A percentile compares a stretch with the other conserved stretches of the same genome.
Conservation (phyloP, 2,888 invertebrate species). For the Drosophila suboccidentalis region DNA sequence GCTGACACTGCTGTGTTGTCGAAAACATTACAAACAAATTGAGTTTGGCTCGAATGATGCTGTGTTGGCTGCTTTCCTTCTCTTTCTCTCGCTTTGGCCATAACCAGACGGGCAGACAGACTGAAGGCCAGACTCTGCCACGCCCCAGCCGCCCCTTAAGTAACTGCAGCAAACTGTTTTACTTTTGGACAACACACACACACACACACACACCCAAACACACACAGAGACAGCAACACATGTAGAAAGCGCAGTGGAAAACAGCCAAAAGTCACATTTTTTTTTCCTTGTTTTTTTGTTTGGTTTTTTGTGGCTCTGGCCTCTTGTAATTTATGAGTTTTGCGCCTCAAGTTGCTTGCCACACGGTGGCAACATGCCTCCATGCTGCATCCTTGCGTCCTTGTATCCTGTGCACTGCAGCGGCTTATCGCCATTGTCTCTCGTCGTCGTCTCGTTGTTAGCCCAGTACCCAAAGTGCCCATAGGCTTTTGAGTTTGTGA, state of each 20-base stretch:
- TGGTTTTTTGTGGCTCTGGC: slow-evolving; percentile 30
- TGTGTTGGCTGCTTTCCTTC: slow-evolving; percentile 12
- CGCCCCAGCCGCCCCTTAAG: slow-evolving; percentile 67
- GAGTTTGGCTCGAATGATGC: slow-evolving; percentile 78
- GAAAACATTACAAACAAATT: slow-evolving; percentile 73
- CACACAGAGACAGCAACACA: neutral
- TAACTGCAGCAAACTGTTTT: slow-evolving; percentile 78
- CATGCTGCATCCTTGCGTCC: slow-evolving; percentile 5
- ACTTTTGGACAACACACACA: slow-evolving; percentile 52
- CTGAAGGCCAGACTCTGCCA: slow-evolving; percentile 37
- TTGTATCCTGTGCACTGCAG: slow-evolving; percentile 42
- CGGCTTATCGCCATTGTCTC: slow-evolving; percentile 77
- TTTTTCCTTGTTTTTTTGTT: slow-evolving; percentile 7
- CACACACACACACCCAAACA: neutral
- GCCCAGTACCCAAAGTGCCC: neutral
- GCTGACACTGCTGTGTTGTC: slow-evolving; percentile 41
- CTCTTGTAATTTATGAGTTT: slow-evolving; percentile 75
- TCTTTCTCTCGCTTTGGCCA: slow-evolving; percentile 33
- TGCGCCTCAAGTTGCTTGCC: slow-evolving; percentile 77
- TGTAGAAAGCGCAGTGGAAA: neutral
- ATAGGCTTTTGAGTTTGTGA: neutral
- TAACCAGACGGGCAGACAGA: slow-evolving; percentile 36
- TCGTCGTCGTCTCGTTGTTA: slow-evolving; percentile 29
- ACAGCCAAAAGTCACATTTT: slow-evolving; percentile 67
- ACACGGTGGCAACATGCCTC: slow-evolving; percentile 40